Percentiles rank a stretch among this genome's conserved stretches.
phyloP scores from a whole-genome alignment of 2,797 vertebrate genomes.

The Phaenicophaeus curvirostris region DNA sequence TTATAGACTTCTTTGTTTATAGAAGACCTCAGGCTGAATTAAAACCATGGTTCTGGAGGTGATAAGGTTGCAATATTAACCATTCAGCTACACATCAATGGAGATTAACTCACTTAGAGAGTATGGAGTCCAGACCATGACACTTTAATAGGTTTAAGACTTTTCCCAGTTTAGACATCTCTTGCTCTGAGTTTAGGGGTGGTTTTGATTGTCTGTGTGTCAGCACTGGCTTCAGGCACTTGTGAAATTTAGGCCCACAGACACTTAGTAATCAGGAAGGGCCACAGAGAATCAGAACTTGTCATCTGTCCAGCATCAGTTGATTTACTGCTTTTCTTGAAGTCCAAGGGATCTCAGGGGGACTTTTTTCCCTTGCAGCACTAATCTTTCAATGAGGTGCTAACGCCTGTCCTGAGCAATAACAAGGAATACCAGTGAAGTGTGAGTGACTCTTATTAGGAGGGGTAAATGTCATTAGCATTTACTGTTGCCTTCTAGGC shows the following conservation, averaged over 20 bases:
- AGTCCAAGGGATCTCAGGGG: constrained; percentile 67
- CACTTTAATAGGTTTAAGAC: constrained; percentile 55
- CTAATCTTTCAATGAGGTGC: constrained; percentile 79
- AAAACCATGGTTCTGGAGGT: constrained; percentile 53
- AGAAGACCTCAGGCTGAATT: constrained; percentile 54
- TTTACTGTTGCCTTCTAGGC: constrained; percentile 69
- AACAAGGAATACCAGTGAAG: constrained; percentile 76
- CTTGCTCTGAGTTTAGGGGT: constrained; percentile 24
- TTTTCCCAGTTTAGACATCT: constrained; percentile 6
- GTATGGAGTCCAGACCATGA: neutral
- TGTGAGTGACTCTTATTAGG: constrained; percentile 78
- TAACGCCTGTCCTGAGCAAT: constrained; percentile 77
- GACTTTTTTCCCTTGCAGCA: constrained; percentile 72
- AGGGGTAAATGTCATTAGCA: constrained; percentile 78
- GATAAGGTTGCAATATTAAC: constrained; percentile 62
- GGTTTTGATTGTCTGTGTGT: constrained; percentile 63
- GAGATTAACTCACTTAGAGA: constrained; percentile 53
- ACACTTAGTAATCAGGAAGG: constrained; percentile 36
- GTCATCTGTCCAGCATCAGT: constrained; percentile 70
- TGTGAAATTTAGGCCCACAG: constrained; percentile 43
- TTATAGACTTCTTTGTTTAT: constrained; percentile 12
- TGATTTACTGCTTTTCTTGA: constrained; percentile 76
- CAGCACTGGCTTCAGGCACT: constrained; percentile 57
- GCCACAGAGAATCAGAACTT: constrained; percentile 66
- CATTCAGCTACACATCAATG: constrained; percentile 40